phyloP scores from a whole-genome alignment of 1,140 invertebrate species.

The Drosophila tropicalis region DNA sequence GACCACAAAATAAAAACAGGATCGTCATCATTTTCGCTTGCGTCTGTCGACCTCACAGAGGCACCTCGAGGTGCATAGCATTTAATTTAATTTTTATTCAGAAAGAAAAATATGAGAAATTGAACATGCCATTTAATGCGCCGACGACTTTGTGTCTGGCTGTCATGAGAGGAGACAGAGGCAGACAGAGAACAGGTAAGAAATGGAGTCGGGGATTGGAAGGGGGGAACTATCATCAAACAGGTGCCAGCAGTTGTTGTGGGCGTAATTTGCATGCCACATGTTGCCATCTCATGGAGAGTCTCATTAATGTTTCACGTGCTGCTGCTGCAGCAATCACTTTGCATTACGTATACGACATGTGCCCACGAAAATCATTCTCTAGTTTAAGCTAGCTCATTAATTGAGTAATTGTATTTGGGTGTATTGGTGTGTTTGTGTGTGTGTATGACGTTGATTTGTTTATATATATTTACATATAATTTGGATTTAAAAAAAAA shows the following conservation, averaged over 20 bases:
- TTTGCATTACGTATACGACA: constrained; percentile 28
- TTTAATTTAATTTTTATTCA: constrained; percentile 79
- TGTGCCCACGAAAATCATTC: not conserved
- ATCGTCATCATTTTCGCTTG: not conserved
- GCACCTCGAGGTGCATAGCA: constrained; percentile 33
- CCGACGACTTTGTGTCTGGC: constrained; percentile 51
- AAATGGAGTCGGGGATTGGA: not conserved
- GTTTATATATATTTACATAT: not conserved
- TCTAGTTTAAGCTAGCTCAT: not conserved
- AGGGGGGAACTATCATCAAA: constrained; percentile 2
- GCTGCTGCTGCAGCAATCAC: constrained; percentile 28
- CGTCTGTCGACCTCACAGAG: constrained; percentile 41
- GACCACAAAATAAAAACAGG: constrained; percentile 33
- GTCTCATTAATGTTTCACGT: constrained; percentile 51
- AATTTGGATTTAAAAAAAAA: not conserved
- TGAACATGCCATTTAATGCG: constrained; percentile 76
- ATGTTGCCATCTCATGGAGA: constrained; percentile 21
- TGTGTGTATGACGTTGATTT: not conserved
- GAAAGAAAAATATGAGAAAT: constrained; percentile 53
- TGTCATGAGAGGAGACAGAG: constrained; percentile 56
- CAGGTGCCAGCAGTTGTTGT: constrained; percentile 33
- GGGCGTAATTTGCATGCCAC: not conserved
- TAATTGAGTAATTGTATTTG: not conserved
- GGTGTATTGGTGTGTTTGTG: not conserved
- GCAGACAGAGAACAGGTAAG: not conserved